Conservation (phyloP, 2,888 invertebrate genomes). For the Ariolimax columbianus region DNA sequence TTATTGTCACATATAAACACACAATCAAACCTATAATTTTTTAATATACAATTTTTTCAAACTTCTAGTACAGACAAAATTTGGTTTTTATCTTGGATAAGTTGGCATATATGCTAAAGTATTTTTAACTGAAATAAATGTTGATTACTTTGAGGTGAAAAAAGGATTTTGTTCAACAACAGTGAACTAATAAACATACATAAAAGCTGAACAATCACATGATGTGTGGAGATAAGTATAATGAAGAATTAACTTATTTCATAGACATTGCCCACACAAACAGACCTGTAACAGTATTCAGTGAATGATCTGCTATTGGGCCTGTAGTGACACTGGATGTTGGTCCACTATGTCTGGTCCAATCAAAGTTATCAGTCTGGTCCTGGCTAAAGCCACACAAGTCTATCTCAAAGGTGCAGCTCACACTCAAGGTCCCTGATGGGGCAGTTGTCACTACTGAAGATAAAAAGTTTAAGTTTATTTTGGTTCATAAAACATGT, state of each 20-base stretch:
- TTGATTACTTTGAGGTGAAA: too few relatives aligned
- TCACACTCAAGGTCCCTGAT: neutral
- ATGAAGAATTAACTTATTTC: neutral
- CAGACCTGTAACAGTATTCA: conserved; percentile 24
- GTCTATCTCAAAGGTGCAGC: conserved; percentile 50
- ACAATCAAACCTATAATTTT: too few relatives aligned
- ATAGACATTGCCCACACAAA: neutral
- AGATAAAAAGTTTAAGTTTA: neutral
- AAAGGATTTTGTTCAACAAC: too few relatives aligned
- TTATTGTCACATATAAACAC: too few relatives aligned
- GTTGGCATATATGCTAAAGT: too few relatives aligned
- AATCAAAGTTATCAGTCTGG: conserved; percentile 64
- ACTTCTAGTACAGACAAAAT: too few relatives aligned
- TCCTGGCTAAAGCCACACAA: conserved; percentile 72
- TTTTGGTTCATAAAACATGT: neutral
- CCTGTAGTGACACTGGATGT: conserved; percentile 64
- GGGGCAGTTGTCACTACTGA: neutral
- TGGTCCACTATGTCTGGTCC: conserved; percentile 62
- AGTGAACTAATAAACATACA: too few relatives aligned
- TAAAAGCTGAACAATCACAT: too few relatives aligned
- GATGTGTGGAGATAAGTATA: neutral
- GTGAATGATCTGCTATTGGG: conserved; percentile 86
- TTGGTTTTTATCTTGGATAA: too few relatives aligned
- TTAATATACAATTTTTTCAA: too few relatives aligned
- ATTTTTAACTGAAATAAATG: too few relatives aligned